Conservation (phyloP, 2,113 vertebrate genomes). For the Grantiella picta region DNA sequence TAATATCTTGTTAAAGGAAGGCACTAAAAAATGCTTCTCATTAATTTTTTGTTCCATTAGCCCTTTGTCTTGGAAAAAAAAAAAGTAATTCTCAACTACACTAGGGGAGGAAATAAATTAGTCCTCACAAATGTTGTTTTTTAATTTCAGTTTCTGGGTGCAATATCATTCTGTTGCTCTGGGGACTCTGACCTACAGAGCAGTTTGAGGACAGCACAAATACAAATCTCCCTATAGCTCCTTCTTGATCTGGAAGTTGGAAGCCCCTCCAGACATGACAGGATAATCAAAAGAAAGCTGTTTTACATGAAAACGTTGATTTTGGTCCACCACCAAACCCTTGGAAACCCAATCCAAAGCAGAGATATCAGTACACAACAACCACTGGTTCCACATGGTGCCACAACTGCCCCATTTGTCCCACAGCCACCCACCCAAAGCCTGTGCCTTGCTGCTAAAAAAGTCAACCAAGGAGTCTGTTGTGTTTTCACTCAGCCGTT, state of each 20-base stretch:
- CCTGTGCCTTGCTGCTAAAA: background rate
- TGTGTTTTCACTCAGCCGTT: fast-evolving
- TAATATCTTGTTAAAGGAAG: background rate
- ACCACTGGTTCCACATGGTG: fast-evolving
- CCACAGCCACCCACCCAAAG: background rate
- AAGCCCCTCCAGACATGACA: background rate
- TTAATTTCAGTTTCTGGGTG: background rate
- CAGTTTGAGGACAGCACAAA: background rate
- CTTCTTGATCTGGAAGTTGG: background rate
- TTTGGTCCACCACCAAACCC: background rate
- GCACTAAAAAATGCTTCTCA: background rate
- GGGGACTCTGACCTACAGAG: background rate
- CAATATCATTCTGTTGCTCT: background rate
- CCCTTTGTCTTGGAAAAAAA: background rate
- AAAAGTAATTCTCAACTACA: background rate
- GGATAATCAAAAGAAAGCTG: background rate
- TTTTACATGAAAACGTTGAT: background rate
- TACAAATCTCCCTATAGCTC: background rate
- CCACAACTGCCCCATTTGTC: fast-evolving
- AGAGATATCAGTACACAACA: background rate
- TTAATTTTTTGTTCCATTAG: background rate
- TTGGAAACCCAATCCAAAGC: background rate
- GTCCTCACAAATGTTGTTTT: background rate
- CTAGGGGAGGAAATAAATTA: background rate
- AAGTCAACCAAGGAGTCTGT: fast-evolving